A percentile compares a stretch with the other conserved stretches of the same genome.
Conservation (phyloP, 2,888 invertebrate species). For the Oeneis ivallda region DNA sequence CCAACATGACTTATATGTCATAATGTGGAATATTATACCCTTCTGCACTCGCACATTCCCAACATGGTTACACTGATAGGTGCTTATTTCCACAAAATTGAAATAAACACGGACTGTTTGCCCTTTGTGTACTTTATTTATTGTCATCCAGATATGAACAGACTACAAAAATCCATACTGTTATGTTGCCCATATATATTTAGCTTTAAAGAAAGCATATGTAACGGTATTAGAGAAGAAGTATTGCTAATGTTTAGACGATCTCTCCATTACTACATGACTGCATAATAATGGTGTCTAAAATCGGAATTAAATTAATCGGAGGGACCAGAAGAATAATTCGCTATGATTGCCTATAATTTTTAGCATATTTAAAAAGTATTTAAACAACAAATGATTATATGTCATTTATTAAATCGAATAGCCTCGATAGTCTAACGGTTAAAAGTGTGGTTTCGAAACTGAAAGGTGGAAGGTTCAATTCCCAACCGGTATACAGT, state of each 20-base stretch:
- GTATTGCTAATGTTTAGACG: not conserved
- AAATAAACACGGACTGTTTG: conserved; percentile 6
- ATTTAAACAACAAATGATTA: too few species aligned
- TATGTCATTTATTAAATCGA: too few species aligned
- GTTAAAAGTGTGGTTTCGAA: too few species aligned
- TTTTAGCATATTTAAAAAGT: too few species aligned
- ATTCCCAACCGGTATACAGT: too few species aligned
- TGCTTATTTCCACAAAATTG: conserved; percentile 12
- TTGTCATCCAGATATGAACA: conserved; percentile 12
- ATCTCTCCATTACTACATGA: not conserved
- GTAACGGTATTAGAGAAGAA: conserved; percentile 8
- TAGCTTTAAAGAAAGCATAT: not conserved
- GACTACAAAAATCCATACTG: conserved; percentile 4
- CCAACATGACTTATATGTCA: conserved; percentile 28
- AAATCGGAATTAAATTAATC: too few species aligned
- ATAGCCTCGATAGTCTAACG: too few species aligned
- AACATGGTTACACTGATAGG: not conserved
- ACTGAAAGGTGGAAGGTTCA: too few species aligned
- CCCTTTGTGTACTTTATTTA: conserved; percentile 18
- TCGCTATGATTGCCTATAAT: not conserved
- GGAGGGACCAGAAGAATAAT: not conserved
- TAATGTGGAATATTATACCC: conserved; percentile 24
- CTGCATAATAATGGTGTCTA: too few species aligned
- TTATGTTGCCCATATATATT: not conserved
- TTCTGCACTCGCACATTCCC: conserved; percentile 11